Evolutionary conservation across 30 jellyfish, hydroid and myxozoan species (phyloP).

Genomic region (Chrysaora quinquecirrha): DNA sequence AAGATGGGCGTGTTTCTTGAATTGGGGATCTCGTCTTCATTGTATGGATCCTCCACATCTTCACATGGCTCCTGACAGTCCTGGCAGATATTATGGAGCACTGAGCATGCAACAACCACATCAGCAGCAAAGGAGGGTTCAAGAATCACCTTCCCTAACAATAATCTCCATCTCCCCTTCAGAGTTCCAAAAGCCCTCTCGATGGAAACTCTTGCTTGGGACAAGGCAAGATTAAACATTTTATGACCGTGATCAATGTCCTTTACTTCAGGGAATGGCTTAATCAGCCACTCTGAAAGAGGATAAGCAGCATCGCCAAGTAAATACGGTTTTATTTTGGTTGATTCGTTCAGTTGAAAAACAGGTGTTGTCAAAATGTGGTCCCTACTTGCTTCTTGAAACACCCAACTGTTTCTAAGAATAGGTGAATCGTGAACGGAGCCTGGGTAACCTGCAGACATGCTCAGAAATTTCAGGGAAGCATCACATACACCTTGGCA

Average conservation of each 20-base stretch:
- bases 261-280: conserved; percentile 13
- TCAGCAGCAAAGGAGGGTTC: conserved; percentile 26
- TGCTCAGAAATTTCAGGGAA: conserved; percentile 6
- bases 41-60: neutral
- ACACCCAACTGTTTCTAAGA: conserved; percentile 32
- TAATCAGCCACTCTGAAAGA: conserved; percentile 29
- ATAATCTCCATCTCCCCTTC: conserved; percentile 23
- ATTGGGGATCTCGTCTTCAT: neutral
- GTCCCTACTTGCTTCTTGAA: conserved; percentile 16
- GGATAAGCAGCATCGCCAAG: conserved; percentile 40
- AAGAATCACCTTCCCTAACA: conserved; percentile 2
- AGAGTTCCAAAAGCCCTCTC: conserved; percentile 35
- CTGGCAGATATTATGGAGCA: conserved; percentile 23
- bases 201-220: conserved; percentile 25
- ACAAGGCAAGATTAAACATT: conserved; percentile 17
- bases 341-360: conserved; percentile 5
- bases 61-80: conserved; percentile 24
- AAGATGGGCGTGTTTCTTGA: neutral
- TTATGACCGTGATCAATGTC: neutral
- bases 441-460: conserved; percentile 49
- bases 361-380: conserved; percentile 11
- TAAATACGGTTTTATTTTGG: conserved; percentile 2
- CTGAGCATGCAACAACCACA: conserved; percentile 24
- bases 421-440: conserved; percentile 40
- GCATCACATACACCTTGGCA: conserved; percentile 57